Percentiles rank a stretch among this genome's conserved stretches.
Conservation (phyloP, 2,113 vertebrate genomes). For the Collichthys lucidus region DNA sequence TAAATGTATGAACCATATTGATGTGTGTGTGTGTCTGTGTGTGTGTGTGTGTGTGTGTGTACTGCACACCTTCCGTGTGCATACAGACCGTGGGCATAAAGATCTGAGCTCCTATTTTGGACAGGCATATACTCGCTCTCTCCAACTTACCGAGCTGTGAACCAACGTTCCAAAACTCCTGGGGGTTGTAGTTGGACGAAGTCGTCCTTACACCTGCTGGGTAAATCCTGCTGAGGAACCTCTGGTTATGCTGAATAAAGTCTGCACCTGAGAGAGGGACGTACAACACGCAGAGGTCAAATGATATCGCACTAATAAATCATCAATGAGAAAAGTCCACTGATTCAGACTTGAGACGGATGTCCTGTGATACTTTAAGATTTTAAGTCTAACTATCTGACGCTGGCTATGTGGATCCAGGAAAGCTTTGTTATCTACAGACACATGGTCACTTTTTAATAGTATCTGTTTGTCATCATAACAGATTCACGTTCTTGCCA, state of each 20-base stretch:
- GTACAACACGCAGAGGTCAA: slow-evolving; percentile 25
- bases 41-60: background rate
- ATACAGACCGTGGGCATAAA: background rate
- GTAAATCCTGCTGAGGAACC: slow-evolving; percentile 91
- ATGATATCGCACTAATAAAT: background rate
- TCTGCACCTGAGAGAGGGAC: slow-evolving; percentile 67
- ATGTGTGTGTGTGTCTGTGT: background rate
- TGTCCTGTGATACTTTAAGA: background rate
- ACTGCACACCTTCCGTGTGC: background rate
- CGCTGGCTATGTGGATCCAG: background rate
- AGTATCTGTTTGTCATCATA: background rate
- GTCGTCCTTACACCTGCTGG: slow-evolving; percentile 83
- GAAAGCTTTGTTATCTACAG: background rate
- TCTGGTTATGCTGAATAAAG: slow-evolving; percentile 86
- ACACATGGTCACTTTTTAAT: background rate
- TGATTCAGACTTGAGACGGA: slow-evolving; percentile 12
- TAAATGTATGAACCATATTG: no score
- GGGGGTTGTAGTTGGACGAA: slow-evolving; percentile 91
- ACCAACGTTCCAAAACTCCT: slow-evolving; percentile 93
- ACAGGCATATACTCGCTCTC: background rate
- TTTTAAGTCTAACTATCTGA: background rate
- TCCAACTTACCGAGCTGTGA: slow-evolving; percentile 86
- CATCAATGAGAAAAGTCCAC: background rate
- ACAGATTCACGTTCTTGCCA: background rate
- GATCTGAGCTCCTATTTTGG: background rate